phyloP scores from a whole-genome alignment of 2,113 vertebrate genomes.

The Ginglymostoma cirratum region DNA sequence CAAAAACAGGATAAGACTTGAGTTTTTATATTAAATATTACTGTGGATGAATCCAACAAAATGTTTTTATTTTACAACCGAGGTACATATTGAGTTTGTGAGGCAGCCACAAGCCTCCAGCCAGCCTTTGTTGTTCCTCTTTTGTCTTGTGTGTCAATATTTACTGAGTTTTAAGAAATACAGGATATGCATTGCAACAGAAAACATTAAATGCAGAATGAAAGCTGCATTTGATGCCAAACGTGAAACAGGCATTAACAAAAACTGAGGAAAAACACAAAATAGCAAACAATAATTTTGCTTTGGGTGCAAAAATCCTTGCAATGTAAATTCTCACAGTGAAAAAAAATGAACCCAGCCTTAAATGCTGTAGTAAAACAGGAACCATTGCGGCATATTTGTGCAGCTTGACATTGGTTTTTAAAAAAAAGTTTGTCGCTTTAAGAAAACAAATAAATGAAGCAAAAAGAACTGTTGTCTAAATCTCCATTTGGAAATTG shows the following conservation, averaged over 20 bases:
- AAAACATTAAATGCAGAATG: not conserved
- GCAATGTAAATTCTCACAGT: not conserved
- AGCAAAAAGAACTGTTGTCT: not conserved
- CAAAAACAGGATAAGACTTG: not conserved
- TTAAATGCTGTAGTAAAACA: not conserved
- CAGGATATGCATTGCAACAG: not conserved
- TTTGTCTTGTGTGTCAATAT: not conserved
- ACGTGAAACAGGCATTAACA: not conserved
- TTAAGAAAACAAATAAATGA: not conserved
- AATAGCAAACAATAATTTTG: too few species aligned
- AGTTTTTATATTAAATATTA: not conserved
- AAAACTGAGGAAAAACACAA: not conserved
- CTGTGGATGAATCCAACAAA: not conserved
- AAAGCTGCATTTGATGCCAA: not conserved
- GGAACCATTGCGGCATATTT: not conserved
- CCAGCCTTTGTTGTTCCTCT: not conserved
- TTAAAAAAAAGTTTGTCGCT: not conserved
- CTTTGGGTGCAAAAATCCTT: not conserved
- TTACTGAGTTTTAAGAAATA: not conserved
- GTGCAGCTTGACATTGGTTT: not conserved
- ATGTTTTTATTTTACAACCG: too few species aligned
- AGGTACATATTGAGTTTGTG: not conserved
- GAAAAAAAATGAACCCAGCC: not conserved
- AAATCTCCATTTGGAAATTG: not conserved
- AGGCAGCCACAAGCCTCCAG: not conserved